A percentile compares a stretch with the other conserved stretches of the same genome.
phyloP scores from a whole-genome alignment of 2,888 invertebrate species.

The Mimumesa dahlbomi region DNA sequence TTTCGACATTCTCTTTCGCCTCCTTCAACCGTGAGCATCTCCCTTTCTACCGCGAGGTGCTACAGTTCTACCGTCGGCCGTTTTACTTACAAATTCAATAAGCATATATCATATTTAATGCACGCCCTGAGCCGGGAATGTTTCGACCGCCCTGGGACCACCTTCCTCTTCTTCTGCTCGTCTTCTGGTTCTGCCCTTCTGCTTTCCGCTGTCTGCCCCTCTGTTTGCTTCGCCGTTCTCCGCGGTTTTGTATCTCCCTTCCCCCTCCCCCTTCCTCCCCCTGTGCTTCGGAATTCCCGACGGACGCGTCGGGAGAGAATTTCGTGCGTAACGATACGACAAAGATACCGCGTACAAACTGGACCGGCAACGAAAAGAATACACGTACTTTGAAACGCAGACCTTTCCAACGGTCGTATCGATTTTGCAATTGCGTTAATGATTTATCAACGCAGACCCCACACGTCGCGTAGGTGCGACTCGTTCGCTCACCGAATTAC shows the following conservation, averaged over 20 bases:
- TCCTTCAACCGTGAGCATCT: conserved; percentile 38
- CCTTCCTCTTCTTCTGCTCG: conserved; percentile 44
- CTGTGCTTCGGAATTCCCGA: background rate
- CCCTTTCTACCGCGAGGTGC: conserved; percentile 58
- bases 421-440: conserved; percentile 63
- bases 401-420: conserved; percentile 39
- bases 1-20: conserved; percentile 22
- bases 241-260: background rate
- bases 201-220: background rate
- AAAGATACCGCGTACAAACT: no score
- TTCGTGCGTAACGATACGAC: no score
- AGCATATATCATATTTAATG: conserved; percentile 79
- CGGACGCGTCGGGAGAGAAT: background rate
- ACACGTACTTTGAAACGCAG: conserved; percentile 34
- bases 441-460: conserved; percentile 64
- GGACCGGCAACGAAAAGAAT: conserved; percentile 48
- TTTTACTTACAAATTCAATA: conserved; percentile 79
- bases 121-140: conserved; percentile 70
- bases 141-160: conserved; percentile 67
- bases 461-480: conserved; percentile 50
- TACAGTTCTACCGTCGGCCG: conserved; percentile 66
- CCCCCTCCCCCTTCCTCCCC: background rate
- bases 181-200: conserved; percentile 22
- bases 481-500: conserved; percentile 30
- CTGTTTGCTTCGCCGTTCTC: background rate